These are phyloP conservation scores for Diarsia mendica DNA, from an alignment of 2,888 invertebrate genomes.

Conservation along the genomic window DNA sequence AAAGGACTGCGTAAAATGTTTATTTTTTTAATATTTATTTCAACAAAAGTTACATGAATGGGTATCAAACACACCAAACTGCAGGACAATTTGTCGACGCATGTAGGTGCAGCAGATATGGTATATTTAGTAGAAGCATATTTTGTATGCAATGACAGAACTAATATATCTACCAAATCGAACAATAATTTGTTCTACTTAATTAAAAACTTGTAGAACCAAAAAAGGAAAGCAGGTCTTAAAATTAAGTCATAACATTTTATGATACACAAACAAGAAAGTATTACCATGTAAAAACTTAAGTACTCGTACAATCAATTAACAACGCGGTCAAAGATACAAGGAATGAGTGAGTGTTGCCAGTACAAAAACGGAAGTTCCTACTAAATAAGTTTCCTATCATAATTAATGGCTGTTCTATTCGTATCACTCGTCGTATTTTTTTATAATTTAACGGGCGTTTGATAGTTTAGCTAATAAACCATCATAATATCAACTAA, in stretches of 20 bases:
- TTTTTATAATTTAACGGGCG: conserved; percentile 8
- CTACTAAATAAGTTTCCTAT: conserved; percentile 43
- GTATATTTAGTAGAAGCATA: too few relatives aligned
- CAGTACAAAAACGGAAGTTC: conserved; percentile 42
- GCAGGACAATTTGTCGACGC: too few relatives aligned
- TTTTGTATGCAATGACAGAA: too few relatives aligned
- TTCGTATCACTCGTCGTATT: conserved; percentile 14
- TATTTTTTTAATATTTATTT: too few relatives aligned
- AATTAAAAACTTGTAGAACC: conserved; percentile 14
- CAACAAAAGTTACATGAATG: too few relatives aligned
- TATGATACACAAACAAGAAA: conserved; percentile 29
- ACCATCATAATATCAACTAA: neutral
- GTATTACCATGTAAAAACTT: conserved; percentile 26
- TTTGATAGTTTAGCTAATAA: conserved; percentile 21
- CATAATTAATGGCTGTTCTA: conserved; percentile 29
- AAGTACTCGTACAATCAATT: conserved; percentile 1
- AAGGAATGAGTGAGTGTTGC: conserved; percentile 40
- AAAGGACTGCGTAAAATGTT: too few relatives aligned
- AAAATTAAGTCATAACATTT: conserved; percentile 30
- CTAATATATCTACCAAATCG: conserved; percentile 5
- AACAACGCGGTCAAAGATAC: conserved; percentile 9
- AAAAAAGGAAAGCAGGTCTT: conserved; percentile 7
- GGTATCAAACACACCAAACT: too few relatives aligned
- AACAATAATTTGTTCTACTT: conserved; percentile 10
- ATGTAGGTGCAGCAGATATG: too few relatives aligned